These are phyloP conservation scores for Pemphigus obesinymphae DNA, from an alignment of 1,140 invertebrate genomes.

Conservation along the genomic window DNA sequence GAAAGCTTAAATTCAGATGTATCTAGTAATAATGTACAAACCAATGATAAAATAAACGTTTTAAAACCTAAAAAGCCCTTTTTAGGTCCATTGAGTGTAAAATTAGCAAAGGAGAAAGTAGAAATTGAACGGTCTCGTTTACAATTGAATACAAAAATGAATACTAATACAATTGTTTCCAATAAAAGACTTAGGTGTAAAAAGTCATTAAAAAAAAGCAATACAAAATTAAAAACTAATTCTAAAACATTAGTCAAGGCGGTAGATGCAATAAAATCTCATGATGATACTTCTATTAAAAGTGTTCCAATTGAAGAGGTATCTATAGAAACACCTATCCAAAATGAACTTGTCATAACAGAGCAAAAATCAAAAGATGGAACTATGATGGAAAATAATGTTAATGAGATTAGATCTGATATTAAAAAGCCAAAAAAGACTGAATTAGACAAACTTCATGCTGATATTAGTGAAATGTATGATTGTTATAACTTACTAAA, in stretches of 20 bases:
- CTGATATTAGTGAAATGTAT: conserved; percentile 28
- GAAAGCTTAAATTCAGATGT: background rate
- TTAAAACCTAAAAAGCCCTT: background rate
- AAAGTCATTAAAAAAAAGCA: no score
- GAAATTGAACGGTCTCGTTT: background rate
- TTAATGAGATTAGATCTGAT: background rate
- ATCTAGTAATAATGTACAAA: background rate
- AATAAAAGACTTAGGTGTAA: no score
- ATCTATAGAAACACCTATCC: background rate
- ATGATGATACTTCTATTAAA: background rate
- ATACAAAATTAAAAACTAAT: no score
- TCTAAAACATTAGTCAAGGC: no score
- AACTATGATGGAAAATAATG: background rate
- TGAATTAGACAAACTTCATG: conserved; percentile 35
- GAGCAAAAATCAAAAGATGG: background rate
- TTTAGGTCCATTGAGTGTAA: conserved; percentile 30
- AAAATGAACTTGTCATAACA: background rate
- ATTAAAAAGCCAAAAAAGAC: conserved; percentile 2
- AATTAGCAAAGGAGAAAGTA: conserved; percentile 6
- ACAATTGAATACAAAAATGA: background rate
- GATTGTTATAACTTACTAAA: background rate
- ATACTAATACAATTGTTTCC: background rate
- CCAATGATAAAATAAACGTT: background rate
- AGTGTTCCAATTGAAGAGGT: background rate
- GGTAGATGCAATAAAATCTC: background rate